Evolutionary conservation across 2,797 vertebrate genomes (phyloP).

Genomic region (Acanthurus tractus): DNA sequence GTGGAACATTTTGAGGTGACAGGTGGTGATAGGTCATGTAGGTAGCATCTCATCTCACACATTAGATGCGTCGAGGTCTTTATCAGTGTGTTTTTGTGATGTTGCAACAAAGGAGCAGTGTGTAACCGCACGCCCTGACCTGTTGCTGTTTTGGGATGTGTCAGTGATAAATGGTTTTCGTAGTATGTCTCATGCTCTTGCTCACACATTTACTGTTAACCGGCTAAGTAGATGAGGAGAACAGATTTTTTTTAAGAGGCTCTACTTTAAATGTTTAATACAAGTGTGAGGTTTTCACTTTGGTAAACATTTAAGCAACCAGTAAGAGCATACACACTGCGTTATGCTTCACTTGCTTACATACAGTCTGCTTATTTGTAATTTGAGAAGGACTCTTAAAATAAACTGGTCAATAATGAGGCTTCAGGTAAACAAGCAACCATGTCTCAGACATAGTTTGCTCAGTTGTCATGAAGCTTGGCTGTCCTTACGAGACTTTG

Average conservation of each 20-base stretch:
- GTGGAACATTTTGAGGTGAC: slow-evolving; percentile 38
- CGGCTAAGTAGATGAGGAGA: no score
- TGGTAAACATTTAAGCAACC: no score
- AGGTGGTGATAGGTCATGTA: slow-evolving; percentile 24
- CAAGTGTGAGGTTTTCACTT: no score
- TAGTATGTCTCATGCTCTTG: slow-evolving; percentile 31
- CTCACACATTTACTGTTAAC: not conserved
- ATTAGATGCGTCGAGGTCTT: not conserved
- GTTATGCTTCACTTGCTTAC: no score
- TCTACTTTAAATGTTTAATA: no score
- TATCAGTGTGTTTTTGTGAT: slow-evolving; percentile 15
- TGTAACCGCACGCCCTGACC: not conserved
- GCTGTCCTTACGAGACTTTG: not conserved
- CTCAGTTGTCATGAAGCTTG: not conserved
- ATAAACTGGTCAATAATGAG: no score
- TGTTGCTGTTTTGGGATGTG: slow-evolving; percentile 44
- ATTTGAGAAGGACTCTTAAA: no score
- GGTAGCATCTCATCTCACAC: not conserved
- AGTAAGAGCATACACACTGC: no score
- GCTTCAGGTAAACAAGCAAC: no score
- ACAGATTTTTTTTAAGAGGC: no score
- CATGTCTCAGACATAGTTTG: no score
- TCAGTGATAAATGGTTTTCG: slow-evolving; percentile 38
- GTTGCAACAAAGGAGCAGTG: slow-evolving; percentile 16
- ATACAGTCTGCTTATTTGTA: no score